Evolutionary conservation across 1,140 invertebrate species (phyloP).

Genomic region (Drosophila truncata): DNA sequence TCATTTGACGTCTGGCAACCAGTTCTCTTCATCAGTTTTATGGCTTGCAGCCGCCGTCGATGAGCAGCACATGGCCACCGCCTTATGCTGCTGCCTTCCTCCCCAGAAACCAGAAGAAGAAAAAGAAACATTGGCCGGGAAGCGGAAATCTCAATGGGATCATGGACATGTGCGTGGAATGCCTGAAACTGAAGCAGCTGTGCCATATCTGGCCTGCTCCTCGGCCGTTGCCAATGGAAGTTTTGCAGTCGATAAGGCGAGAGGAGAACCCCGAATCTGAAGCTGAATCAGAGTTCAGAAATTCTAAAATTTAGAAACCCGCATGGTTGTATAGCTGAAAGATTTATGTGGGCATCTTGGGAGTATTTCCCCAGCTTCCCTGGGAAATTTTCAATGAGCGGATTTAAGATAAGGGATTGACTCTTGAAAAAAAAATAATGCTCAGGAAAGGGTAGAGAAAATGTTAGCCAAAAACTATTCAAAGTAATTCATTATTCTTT

Average conservation of each 20-base stretch:
- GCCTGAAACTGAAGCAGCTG: conserved; percentile 69
- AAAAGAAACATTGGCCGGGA: conserved; percentile 11
- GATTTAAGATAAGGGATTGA: not conserved
- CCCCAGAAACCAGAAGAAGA: conserved; percentile 42
- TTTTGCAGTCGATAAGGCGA: conserved; percentile 45
- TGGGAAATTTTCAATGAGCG: conserved; percentile 9
- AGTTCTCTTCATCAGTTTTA: conserved; percentile 76
- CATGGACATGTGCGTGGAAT: conserved; percentile 76
- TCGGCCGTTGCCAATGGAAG: conserved; percentile 26
- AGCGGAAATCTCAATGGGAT: conserved; percentile 50
- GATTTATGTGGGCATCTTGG: conserved; percentile 44
- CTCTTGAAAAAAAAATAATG: not conserved
- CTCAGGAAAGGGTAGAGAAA: not conserved
- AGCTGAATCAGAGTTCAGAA: conserved; percentile 5
- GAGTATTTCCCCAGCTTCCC: conserved; percentile 7
- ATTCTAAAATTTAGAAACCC: conserved; percentile 2
- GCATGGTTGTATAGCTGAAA: conserved; percentile 24
- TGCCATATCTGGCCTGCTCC: conserved; percentile 33
- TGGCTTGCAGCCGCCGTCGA: conserved; percentile 52
- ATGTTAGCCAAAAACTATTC: not conserved
- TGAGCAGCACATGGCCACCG: conserved; percentile 65
- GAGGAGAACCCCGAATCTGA: conserved; percentile 15
- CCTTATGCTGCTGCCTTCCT: conserved; percentile 17
- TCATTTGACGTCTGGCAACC: conserved; percentile 55
- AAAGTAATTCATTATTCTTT: too few species aligned